A percentile compares a stretch with the other conserved stretches of the same genome.
These are phyloP conservation scores for Keiferia lycopersicella DNA, from an alignment of 2,888 invertebrate genomes.

Conservation along the genomic window DNA sequence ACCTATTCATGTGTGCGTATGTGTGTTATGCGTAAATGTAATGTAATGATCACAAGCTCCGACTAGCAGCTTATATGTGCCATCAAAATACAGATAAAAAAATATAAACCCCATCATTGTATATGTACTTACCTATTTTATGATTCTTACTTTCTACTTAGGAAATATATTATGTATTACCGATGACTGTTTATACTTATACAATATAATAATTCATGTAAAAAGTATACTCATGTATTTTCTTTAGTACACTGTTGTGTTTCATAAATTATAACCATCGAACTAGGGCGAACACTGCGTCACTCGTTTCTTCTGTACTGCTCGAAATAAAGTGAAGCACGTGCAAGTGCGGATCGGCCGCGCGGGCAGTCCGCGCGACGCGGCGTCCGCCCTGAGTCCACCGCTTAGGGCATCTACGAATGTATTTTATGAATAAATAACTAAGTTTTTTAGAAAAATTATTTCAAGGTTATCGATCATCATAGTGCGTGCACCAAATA, in stretches of 20 bases:
- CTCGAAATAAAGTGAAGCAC: too few relatives aligned
- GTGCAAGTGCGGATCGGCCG: too few relatives aligned
- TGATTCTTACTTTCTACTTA: neutral
- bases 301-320: too few relatives aligned
- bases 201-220: neutral
- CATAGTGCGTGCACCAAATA: too few relatives aligned
- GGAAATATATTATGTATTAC: too few relatives aligned
- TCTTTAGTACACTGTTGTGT: neutral
- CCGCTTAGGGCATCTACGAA: neutral
- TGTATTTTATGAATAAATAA: neutral
- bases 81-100: neutral
- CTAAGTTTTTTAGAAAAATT: neutral
- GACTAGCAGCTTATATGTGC: neutral
- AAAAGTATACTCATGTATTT: neutral
- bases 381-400: too few relatives aligned
- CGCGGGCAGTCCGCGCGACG: too few relatives aligned
- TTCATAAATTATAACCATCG: too few relatives aligned
- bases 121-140: neutral
- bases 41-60: neutral
- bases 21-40: neutral
- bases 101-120: neutral
- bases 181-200: neutral
- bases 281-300: too few relatives aligned
- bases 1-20: neutral
- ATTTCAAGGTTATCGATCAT: neutral